Evolutionary conservation across 2,797 vertebrate species (phyloP).

Genomic region (Halcyon leucocephala): DNA sequence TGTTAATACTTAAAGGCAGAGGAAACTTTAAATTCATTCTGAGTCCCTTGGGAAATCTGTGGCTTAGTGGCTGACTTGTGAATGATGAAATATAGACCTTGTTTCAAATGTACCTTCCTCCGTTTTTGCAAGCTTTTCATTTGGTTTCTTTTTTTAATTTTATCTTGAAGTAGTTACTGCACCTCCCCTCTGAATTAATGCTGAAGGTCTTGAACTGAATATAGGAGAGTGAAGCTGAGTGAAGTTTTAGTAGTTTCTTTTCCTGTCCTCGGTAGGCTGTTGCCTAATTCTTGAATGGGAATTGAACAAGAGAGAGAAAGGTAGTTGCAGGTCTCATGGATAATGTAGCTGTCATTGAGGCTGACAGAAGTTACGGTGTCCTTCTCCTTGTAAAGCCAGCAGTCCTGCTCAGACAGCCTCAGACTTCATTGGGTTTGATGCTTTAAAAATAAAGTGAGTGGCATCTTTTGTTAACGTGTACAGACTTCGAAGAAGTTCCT

Average conservation of each 20-base stretch:
- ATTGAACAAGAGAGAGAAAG: neutral
- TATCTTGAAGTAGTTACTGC: neutral
- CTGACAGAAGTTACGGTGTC: slow-evolving; percentile 13
- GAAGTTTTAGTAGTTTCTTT: neutral
- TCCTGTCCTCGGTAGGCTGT: neutral
- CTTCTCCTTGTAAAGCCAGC: neutral
- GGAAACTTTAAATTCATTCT: neutral
- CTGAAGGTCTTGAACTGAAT: neutral
- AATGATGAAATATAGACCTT: neutral
- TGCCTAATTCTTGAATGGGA: neutral
- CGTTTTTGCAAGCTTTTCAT: neutral
- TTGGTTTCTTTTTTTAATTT: neutral
- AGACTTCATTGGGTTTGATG: slow-evolving; percentile 4
- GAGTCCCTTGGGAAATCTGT: neutral
- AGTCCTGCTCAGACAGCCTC: neutral
- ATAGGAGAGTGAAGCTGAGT: neutral
- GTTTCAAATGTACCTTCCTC: neutral
- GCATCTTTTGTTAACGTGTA: slow-evolving; percentile 1
- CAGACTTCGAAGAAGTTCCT: neutral
- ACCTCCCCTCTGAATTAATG: neutral
- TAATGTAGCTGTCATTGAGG: neutral
- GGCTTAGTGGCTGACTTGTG: neutral
- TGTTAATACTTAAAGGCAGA: neutral
- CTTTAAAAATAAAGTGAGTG: slow-evolving; percentile 33
- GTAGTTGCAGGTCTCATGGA: neutral